phyloP scores from a whole-genome alignment of 2,888 invertebrate genomes.

The Drosophila tanythrix region DNA sequence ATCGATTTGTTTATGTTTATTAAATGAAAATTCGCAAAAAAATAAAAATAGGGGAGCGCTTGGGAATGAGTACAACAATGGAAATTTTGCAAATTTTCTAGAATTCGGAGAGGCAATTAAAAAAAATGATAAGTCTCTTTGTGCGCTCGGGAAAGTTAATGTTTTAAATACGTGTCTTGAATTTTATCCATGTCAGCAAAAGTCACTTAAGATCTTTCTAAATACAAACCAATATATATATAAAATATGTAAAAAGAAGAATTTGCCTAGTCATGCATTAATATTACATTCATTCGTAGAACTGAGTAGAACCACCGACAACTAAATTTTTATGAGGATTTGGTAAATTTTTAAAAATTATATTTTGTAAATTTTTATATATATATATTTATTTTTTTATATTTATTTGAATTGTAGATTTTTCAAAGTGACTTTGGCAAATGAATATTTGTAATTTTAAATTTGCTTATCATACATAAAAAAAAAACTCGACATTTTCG shows the following conservation, averaged over 20 bases:
- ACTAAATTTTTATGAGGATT: not conserved
- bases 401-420: not conserved
- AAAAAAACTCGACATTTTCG: not conserved
- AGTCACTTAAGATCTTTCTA: not conserved
- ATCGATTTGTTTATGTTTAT: constrained; percentile 81
- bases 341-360: not conserved
- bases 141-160: not conserved
- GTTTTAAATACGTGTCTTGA: not conserved
- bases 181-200: not conserved
- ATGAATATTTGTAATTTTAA: not conserved
- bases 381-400: not conserved
- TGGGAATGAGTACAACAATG: constrained; percentile 18
- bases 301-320: not conserved
- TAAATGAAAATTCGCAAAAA: constrained; percentile 64
- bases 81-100: constrained; percentile 15
- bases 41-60: constrained; percentile 11
- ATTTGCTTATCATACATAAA: not conserved
- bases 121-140: not conserved
- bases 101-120: not conserved
- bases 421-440: not conserved
- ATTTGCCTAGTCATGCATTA: not conserved
- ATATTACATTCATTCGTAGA: not conserved
- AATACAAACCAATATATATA: too few relatives aligned
- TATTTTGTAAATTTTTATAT: not conserved
- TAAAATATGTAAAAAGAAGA: not conserved